Evolutionary conservation across 92 coral and sea anemone species (phyloP), one percentile per base, ranked within the genome.

Genomic region (Paragorgia papillata): DNA sequence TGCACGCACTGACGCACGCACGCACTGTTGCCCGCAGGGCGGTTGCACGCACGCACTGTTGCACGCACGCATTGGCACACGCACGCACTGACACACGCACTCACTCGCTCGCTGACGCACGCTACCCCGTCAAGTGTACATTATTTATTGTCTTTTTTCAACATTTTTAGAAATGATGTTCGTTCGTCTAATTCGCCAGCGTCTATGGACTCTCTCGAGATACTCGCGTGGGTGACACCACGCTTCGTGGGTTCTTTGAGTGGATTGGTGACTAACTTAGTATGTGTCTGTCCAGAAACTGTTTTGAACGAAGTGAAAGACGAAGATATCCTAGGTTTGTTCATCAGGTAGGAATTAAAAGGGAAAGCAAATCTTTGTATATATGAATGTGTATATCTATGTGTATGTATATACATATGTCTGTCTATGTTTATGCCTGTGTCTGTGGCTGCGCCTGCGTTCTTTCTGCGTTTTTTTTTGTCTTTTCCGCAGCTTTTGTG

Each of bases 231-330:
- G 41, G 87, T 87, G n/a, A 95, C 97, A 1, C 92, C 97, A 58
- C 95, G 97, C 30, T 81, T 86, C 70, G 88, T 95, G 82, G 89
- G 89, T 24, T 79, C 95, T 0, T 69, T 89, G 64, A 88, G 95
- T 14, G 64, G 67, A 62, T 82, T 95, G 74, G 43, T 95, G 18
- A 85, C 79, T 65, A 89, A 90, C 69, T 63, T 95, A 39, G 83
- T 89, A 20, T 70, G 80, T 19, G 74, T 84, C 17, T 69, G 81
- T 10, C 91, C 92, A 0, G 90, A 74, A 61, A 76, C 62, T 80
- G 86, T 79, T 54, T 69, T 88, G 15, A 28, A 89, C n/a, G 90
- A 88, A 51, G 74, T 95, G 17, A 89, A 87, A 57, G 85, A 80
- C 50, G 87, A 69, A 29, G 73, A 88, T 43, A 78, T 87, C 10